Conservation (phyloP, 2,888 invertebrate species). For the Drosophila engyochracea region DNA sequence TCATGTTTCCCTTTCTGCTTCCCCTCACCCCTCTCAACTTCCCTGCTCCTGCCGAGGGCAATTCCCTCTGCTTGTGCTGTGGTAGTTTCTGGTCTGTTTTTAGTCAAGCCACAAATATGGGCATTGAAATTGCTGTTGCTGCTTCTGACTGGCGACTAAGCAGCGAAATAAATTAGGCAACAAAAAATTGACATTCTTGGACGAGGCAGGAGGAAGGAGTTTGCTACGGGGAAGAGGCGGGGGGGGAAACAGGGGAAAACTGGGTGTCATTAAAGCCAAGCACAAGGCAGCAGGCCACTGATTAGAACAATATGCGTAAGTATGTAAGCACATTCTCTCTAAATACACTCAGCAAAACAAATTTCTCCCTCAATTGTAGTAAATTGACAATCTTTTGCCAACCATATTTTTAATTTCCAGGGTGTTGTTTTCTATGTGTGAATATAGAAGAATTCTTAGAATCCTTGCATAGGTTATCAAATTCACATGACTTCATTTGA, state of each 20-base stretch:
- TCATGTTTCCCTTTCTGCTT: slow-evolving; percentile 1
- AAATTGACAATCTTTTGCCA: not conserved
- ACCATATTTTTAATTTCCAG: not conserved
- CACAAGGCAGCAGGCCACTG: slow-evolving; percentile 57
- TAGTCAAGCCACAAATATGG: slow-evolving; percentile 58
- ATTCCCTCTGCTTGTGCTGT: not conserved
- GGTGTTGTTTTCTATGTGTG: too few relatives aligned
- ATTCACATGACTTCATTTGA: too few relatives aligned
- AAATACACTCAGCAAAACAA: not conserved
- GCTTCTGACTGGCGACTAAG: slow-evolving; percentile 29
- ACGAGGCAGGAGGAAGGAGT: not conserved
- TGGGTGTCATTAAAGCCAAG: slow-evolving; percentile 61
- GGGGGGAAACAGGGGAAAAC: not conserved
- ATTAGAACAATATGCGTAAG: slow-evolving; percentile 78
- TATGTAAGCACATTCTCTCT: slow-evolving; percentile 61
- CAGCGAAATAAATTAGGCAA: slow-evolving; percentile 74
- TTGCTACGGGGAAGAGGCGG: not conserved
- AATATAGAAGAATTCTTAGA: too few relatives aligned
- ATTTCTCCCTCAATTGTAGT: not conserved
- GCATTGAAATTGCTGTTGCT: slow-evolving; percentile 33
- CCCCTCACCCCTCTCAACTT: not conserved
- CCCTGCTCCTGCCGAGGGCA: not conserved
- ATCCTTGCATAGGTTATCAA: too few relatives aligned
- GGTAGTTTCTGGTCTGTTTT: slow-evolving; percentile 44
- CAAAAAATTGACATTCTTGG: slow-evolving; percentile 74